Evolutionary conservation across 1,140 invertebrate species (phyloP).

Genomic region (Medauroidea extradentata): DNA sequence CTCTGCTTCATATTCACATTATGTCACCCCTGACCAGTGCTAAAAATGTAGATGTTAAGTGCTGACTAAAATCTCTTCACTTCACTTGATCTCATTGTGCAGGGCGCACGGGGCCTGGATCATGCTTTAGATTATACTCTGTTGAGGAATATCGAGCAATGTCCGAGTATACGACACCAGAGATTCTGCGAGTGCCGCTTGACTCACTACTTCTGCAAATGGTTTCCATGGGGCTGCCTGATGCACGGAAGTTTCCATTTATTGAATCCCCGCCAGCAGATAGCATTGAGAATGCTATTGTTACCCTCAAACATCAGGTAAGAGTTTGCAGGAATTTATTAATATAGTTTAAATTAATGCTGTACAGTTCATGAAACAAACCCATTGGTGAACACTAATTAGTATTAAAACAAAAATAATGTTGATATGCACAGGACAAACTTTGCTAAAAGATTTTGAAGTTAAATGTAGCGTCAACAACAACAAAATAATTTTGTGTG

Average conservation of each 20-base stretch:
- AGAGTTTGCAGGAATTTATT: constrained; percentile 33
- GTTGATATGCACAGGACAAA: too few species aligned
- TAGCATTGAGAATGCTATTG: constrained; percentile 81
- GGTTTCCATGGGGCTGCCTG: constrained; percentile 89
- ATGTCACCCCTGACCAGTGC: too few species aligned
- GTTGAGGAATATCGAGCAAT: constrained; percentile 78
- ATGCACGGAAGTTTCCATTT: constrained; percentile 91
- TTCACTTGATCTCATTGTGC: background rate
- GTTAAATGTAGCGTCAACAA: too few species aligned
- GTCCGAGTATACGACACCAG: constrained; percentile 78
- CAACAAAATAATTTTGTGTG: too few species aligned
- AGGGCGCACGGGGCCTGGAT: constrained; percentile 57
- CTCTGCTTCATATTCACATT: too few species aligned
- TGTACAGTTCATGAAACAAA: too few species aligned
- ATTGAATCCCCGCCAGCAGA: constrained; percentile 82
- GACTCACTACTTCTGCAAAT: constrained; percentile 92
- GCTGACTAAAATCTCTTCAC: too few species aligned
- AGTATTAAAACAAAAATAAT: too few species aligned
- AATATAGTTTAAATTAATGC: too few species aligned
- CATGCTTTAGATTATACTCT: constrained; percentile 80
- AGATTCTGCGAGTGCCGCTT: constrained; percentile 87
- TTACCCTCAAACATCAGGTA: constrained; percentile 84
- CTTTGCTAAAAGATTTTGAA: too few species aligned
- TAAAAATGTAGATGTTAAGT: too few species aligned
- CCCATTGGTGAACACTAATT: too few species aligned